A percentile compares a stretch with the other conserved stretches of the same genome.
Evolutionary conservation across 2,113 vertebrate species (phyloP).

Genomic region (Naja naja): DNA sequence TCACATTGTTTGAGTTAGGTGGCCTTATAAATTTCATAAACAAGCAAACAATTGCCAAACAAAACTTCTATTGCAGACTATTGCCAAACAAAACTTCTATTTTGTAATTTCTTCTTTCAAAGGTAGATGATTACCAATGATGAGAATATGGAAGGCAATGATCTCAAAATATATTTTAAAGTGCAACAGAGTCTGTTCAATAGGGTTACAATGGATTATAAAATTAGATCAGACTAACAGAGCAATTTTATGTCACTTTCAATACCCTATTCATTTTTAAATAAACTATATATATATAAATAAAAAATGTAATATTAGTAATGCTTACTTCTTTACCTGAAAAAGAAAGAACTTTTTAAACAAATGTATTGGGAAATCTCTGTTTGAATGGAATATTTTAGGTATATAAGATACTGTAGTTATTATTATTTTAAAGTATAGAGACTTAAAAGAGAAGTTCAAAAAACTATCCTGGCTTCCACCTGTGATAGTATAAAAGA

Average conservation of each 20-base stretch:
- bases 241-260: not conserved
- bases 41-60: not conserved
- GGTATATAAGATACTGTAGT: not conserved
- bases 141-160: too few species aligned
- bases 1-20: not conserved
- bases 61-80: not conserved
- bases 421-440: not conserved
- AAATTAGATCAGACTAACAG: not conserved
- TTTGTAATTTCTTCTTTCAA: not conserved
- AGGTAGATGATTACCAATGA: too few species aligned
- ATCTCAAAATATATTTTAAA: not conserved
- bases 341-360: not conserved
- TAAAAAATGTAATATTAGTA: not conserved
- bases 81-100: not conserved
- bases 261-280: not conserved
- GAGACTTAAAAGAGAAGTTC: not conserved
- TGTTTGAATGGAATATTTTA: not conserved
- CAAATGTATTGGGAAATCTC: not conserved
- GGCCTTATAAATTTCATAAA: not conserved
- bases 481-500: not conserved
- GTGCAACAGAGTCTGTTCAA: not conserved
- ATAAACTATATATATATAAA: too few species aligned
- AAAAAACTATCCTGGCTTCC: not conserved
- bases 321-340: not conserved
- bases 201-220: not conserved